Percentiles rank a stretch among this genome's conserved stretches.
Evolutionary conservation across 2,797 vertebrate genomes (phyloP).

Genomic region (Spatula clypeata): DNA sequence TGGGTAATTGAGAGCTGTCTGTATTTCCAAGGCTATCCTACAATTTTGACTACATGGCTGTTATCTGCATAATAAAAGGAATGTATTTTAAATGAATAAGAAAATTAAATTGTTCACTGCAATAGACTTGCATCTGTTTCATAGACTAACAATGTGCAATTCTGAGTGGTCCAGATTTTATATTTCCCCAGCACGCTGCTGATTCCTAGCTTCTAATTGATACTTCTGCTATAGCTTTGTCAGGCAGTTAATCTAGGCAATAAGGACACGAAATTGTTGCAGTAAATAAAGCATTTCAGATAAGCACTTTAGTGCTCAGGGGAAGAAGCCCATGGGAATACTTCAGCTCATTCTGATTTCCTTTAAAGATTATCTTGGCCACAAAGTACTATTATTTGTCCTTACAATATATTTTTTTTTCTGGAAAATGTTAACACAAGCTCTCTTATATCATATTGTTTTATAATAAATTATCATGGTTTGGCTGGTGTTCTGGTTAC

Average conservation of each 20-base stretch:
- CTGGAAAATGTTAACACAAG: constrained; percentile 30
- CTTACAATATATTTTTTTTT: constrained; percentile 6
- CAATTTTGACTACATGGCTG: neutral
- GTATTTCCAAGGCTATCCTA: neutral
- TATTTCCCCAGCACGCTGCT: neutral
- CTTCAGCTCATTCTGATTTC: neutral
- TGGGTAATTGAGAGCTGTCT: neutral
- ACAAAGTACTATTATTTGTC: constrained; percentile 8
- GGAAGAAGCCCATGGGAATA: neutral
- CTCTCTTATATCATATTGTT: constrained; percentile 1
- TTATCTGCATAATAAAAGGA: neutral
- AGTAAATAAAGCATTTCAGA: constrained; percentile 52
- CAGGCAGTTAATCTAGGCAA: constrained; percentile 10
- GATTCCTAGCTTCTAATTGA: neutral
- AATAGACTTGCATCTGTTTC: neutral
- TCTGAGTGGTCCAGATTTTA: neutral
- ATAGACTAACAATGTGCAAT: neutral
- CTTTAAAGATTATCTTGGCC: constrained; percentile 11
- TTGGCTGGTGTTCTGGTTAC: constrained; percentile 26
- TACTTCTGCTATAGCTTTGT: neutral
- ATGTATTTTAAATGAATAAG: neutral
- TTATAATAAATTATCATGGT: constrained; percentile 15
- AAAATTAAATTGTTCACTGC: neutral
- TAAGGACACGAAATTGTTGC: neutral
- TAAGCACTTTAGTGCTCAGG: neutral